Conservation (phyloP, 1,140 invertebrate genomes). For the Plodia interpunctella region DNA sequence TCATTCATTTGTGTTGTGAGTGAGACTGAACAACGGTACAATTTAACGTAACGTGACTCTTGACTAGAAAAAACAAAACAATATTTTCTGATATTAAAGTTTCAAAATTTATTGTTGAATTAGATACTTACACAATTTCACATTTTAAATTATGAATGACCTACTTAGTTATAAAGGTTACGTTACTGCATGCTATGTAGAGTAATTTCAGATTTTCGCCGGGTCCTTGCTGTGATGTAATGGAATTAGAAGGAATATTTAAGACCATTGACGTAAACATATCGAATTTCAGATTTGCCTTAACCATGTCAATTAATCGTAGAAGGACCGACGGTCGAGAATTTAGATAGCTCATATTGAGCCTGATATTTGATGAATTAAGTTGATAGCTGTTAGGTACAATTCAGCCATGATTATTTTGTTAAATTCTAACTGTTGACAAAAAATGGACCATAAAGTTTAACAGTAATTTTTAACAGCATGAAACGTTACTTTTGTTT, state of each 20-base stretch:
- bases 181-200: slow-evolving; percentile 68
- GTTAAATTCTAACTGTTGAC: slow-evolving; percentile 54
- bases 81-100: slow-evolving; percentile 53
- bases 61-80: slow-evolving; percentile 29
- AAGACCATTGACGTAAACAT: slow-evolving; percentile 20
- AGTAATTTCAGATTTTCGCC: slow-evolving; percentile 72
- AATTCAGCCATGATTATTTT: slow-evolving; percentile 63
- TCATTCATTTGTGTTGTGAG: slow-evolving; percentile 67
- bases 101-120: slow-evolving; percentile 15
- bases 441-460: slow-evolving; percentile 48
- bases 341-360: slow-evolving; percentile 75
- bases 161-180: slow-evolving; percentile 50
- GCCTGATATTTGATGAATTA: slow-evolving; percentile 67
- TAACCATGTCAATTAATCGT: slow-evolving; percentile 53
- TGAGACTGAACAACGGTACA: slow-evolving; percentile 72
- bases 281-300: slow-evolving; percentile 48
- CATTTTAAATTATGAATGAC: slow-evolving; percentile 37
- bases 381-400: slow-evolving; percentile 64
- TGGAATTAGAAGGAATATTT: slow-evolving; percentile 36
- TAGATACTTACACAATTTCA: slow-evolving; percentile 11
- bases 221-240: slow-evolving; percentile 71
- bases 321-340: slow-evolving; percentile 60
- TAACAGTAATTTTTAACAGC: slow-evolving; percentile 48
- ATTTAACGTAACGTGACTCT: slow-evolving; percentile 59
- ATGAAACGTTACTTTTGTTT: slow-evolving; percentile 48